Base-by-base conservation (phyloP, 2,888 invertebrate genomes). In the Agrotis clavis region DNA sequence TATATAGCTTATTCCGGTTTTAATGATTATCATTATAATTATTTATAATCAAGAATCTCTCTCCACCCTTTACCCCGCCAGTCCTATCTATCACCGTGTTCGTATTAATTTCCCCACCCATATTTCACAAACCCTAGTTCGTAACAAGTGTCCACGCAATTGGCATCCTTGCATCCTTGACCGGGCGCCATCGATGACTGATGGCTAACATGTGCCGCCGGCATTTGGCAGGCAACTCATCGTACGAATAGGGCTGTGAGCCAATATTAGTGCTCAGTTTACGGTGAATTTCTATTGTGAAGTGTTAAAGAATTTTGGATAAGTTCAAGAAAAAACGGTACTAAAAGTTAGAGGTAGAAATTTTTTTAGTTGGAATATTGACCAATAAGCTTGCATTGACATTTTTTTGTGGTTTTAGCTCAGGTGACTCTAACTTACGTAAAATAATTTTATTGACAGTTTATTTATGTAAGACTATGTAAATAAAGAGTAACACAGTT, bases 101-200 rank as follows among this genome's bases (percentile, higher is more conserved):
- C 45, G 35, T 70, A 72, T 74, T 84, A 86, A 84, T 86, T 81
- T 70, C 54, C 51, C 64, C 63, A 56, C 59, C 65, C 69, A 86
- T 86, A 84, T 76, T 76, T 84, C 72, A 85, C 59, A 67, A 75
- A 81, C 84, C 80, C 80, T 76, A 81, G 64, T 75, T 66, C 69
- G 90, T 86, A 88, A 83, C 92, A 92, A 93, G 92, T 93, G 93
- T 94, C 94, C 93, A 91, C 87, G 88, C 90, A 90, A 90, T 92
- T 90, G 89, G 92, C 92, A 94, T 94, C 95, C 93, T 94, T 92
- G 92, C 93, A 94, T 95, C 95, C 94, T 95, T 93, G 94, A 94
- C 92, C 92, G 94, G 87, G 90, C 90, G 84, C 87, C 93, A 94
- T 95, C 95, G 95, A 95, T 96, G 96, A 96, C 88, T 94, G 96